Evolutionary conservation across 2,888 invertebrate genomes (phyloP), one percentile per base, ranked within the genome.

Genomic region (Alitta virens): DNA sequence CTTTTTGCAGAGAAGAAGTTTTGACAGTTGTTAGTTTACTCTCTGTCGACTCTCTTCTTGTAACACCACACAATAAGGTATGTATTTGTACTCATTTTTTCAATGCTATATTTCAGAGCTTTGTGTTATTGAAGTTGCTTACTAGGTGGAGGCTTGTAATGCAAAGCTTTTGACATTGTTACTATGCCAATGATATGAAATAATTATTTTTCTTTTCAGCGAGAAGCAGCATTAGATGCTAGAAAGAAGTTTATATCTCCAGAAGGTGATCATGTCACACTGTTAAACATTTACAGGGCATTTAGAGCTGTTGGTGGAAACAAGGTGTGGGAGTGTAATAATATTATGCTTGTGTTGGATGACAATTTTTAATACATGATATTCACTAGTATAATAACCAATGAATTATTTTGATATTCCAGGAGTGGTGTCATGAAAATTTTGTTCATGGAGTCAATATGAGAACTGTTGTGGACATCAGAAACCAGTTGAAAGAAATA

Each of bases 251-350:
- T 96, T 80, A 82, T 87, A 62, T 91, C 94, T 0, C 86, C 89
- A 23, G 88, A 91, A 70, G 97, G 99, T 14, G 98, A 99, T 82
- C 94, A 94, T 78, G 85, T 97, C 50, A 95, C 93, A 1, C 84
- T 94, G 59, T 84, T 98, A 16, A 98, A 95, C 80, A 90, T 96
- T 42, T 96, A 87, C 79, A 88, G 88, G 74, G 90, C 89, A 2
- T 96, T 87, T 82, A 87, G 86, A 71, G 89, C 88, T 75, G 86
- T 88, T 0, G 87, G 88, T 2, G 86, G 88, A 38, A 83, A 82
- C 66, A 83, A 82, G 77, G 83, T 83, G 64, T 33, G 33, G 5
- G 12, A 33, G 5, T 7, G 33, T 33, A 12, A 33, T 33, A 33
- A 33, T 33, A 7, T 7, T 33, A 7, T 33, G 33, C 33, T 12